Evolutionary conservation across 1,140 invertebrate genomes (phyloP), one percentile per base, ranked within the genome.

Genomic region (Lucilia sericata): DNA sequence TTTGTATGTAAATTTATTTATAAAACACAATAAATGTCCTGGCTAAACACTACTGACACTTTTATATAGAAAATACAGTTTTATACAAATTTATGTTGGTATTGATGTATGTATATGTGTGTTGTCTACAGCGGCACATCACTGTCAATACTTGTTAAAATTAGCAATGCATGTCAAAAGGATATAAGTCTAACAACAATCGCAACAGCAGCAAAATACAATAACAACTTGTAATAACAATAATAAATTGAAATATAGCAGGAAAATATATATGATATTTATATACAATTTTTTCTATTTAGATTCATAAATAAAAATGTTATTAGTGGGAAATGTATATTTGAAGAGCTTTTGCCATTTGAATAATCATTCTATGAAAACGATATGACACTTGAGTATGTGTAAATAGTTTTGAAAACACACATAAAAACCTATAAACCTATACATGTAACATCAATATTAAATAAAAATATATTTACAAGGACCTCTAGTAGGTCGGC

Each of bases 91-190:
- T 55, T 14, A 55, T 55, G 12, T 8, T 14, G 12, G 51, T n/a
- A 55, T n/a, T 17, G 51, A 14, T 55, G 17, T 55, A 17, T 17
- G 19, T 70, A 2, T 19, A 5, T 70, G 2, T 21, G 19, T 19
- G 19, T 70, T 21, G 9, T 30, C 25, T 30, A 30, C 3, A 30
- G 25, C 25, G 55, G 55, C 65, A 17, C 21, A 70, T 70, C 65
- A 70, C 42, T 80, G 76, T 80, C 76, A 80, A 80, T 80, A 49
- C 19, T 76, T 76, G 76, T 80, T 80, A 51, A 80, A 80, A 80
- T 80, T 80, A 80, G 76, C 76, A 80, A 80, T 80, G 76, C 76
- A 80, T 80, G 76, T 80, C 42, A 80, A 80, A 80, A 49, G 76
- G 47, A 51, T 49, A 80, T 80, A 49, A 80, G 19, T 34, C 5